Conservation (phyloP, 1,140 invertebrate species). For the Lutraria rhynchaena region DNA sequence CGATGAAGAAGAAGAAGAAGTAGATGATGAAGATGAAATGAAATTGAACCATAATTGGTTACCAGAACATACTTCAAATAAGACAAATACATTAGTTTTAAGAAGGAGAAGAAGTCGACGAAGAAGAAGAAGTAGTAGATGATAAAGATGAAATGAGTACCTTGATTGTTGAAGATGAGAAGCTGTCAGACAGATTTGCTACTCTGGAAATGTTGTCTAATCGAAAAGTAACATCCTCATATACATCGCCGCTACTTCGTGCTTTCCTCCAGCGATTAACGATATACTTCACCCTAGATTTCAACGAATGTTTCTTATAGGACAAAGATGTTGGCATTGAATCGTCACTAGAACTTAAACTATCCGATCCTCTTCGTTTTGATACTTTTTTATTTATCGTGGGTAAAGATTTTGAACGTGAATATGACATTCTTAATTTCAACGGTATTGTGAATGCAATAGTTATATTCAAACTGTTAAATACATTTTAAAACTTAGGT, state of each 20-base stretch:
- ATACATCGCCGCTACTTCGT: background rate
- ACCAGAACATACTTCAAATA: too few relatives aligned
- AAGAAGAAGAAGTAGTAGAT: too few relatives aligned
- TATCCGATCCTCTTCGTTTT: background rate
- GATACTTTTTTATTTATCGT: background rate
- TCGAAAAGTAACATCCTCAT: slow-evolving; percentile 16
- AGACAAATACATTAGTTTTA: too few relatives aligned
- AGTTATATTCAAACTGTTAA: too few relatives aligned
- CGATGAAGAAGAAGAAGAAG: too few relatives aligned
- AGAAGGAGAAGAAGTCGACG: too few relatives aligned
- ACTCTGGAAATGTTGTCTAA: background rate
- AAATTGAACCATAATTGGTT: too few relatives aligned
- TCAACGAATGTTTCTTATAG: too few relatives aligned
- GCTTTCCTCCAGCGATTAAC: slow-evolving; percentile 5
- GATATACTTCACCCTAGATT: background rate
- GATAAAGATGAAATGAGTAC: slow-evolving; percentile 3
- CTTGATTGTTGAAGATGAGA: background rate
- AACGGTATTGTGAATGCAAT: background rate
- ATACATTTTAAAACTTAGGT: too few relatives aligned
- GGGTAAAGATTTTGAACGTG: slow-evolving; percentile 22
- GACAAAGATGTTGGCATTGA: too few relatives aligned
- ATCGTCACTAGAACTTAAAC: background rate
- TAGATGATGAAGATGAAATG: too few relatives aligned
- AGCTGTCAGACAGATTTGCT: background rate
- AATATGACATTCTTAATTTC: background rate